These are phyloP conservation scores for Apodemia mormo DNA, from an alignment of 2,888 invertebrate species.

Conservation along the genomic window DNA sequence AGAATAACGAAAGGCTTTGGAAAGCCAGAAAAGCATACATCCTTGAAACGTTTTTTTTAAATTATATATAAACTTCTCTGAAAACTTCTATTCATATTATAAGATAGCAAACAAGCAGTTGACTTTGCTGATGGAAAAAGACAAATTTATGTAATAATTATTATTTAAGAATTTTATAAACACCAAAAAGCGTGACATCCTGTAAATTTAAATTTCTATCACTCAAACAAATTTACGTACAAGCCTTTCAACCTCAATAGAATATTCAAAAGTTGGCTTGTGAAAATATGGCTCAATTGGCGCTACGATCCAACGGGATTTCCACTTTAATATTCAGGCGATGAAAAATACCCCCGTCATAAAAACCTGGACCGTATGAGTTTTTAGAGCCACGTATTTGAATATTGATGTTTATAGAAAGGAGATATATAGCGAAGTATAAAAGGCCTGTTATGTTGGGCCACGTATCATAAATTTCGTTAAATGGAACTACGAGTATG, in stretches of 20 bases:
- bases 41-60: too few relatives aligned
- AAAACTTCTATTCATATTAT: too few relatives aligned
- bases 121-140: too few relatives aligned
- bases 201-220: slow-evolving; percentile 30
- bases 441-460: slow-evolving; percentile 44
- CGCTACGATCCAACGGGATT: slow-evolving; percentile 62
- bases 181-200: slow-evolving; percentile 15
- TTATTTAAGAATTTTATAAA: neutral
- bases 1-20: too few relatives aligned
- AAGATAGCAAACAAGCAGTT: too few relatives aligned
- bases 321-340: slow-evolving; percentile 71
- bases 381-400: slow-evolving; percentile 67
- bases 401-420: slow-evolving; percentile 76
- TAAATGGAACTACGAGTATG: slow-evolving; percentile 44
- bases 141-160: too few relatives aligned
- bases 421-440: slow-evolving; percentile 44
- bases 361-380: slow-evolving; percentile 72
- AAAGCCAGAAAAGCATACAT: too few relatives aligned
- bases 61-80: too few relatives aligned
- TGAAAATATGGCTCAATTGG: slow-evolving; percentile 74
- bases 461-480: slow-evolving; percentile 43
- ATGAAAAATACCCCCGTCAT: slow-evolving; percentile 73
- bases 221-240: slow-evolving; percentile 54
- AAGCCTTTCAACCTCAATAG: slow-evolving; percentile 64
- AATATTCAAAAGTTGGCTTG: slow-evolving; percentile 71